phyloP scores from a whole-genome alignment of 2,113 vertebrate species.

The Candoia aspera region DNA sequence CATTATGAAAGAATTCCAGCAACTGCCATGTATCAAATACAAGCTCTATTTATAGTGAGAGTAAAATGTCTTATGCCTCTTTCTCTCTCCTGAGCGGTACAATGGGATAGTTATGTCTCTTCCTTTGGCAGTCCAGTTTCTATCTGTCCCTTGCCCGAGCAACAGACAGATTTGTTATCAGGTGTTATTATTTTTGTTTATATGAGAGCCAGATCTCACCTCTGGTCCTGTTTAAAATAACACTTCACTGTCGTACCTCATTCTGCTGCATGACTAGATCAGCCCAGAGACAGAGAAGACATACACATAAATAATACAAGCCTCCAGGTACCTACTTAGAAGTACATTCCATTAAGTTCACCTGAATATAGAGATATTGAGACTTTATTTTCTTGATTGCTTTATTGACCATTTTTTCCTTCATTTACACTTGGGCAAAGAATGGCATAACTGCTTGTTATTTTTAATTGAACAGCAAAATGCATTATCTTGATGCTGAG shows the following conservation, averaged over 20 bases:
- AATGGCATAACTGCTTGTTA: constrained; percentile 57
- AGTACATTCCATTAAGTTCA: not conserved
- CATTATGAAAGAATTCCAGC: not conserved
- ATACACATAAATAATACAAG: not conserved
- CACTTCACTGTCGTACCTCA: not conserved
- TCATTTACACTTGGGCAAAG: constrained; percentile 50
- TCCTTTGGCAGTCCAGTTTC: not conserved
- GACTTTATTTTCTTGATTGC: constrained; percentile 56
- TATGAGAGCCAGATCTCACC: not conserved
- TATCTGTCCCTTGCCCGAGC: not conserved
- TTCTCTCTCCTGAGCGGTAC: not conserved
- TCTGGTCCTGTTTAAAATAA: not conserved
- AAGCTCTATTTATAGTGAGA: not conserved
- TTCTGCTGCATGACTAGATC: not conserved
- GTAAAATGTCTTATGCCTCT: not conserved
- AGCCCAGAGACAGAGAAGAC: not conserved
- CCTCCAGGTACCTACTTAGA: not conserved
- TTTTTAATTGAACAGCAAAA: constrained; percentile 67
- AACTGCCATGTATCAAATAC: not conserved
- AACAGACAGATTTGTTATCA: not conserved
- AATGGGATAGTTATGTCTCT: not conserved
- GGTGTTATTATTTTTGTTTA: not conserved
- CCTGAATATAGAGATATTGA: constrained; percentile 29
- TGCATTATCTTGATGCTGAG: constrained; percentile 41
- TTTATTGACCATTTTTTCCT: constrained; percentile 52